A percentile compares a stretch with the other conserved stretches of the same genome.
Conservation (phyloP, 2,113 vertebrate genomes). For the Sarotherodon lohbergeri region DNA sequence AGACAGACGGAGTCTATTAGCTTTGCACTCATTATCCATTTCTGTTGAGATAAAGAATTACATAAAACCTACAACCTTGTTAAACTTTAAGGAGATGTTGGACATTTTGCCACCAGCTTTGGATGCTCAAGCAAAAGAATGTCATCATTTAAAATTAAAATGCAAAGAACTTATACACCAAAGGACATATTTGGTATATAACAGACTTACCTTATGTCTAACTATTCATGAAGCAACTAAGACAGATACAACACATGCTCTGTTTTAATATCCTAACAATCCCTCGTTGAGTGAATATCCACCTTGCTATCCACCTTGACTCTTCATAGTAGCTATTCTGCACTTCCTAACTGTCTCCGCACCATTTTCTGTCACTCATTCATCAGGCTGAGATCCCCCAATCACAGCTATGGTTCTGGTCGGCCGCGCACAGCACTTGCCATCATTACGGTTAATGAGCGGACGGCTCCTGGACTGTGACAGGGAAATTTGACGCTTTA, state of each 20-base stretch:
- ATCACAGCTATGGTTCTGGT: conserved; percentile 41
- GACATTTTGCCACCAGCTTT: conserved; percentile 1
- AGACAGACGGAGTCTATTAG: conserved; percentile 8
- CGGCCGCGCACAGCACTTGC: conserved; percentile 5
- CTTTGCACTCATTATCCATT: conserved; percentile 12
- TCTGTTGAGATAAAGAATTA: conserved; percentile 27
- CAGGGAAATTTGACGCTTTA: conserved; percentile 46
- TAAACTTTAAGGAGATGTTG: conserved; percentile 1
- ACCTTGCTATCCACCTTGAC: conserved; percentile 24
- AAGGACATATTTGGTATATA: not conserved
- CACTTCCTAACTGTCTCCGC: conserved; percentile 10
- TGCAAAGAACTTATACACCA: not conserved
- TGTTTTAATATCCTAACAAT: not conserved
- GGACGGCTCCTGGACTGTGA: conserved; percentile 44
- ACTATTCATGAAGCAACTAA: not conserved
- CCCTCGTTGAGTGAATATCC: conserved; percentile 14
- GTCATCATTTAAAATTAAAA: not conserved
- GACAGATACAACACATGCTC: not conserved
- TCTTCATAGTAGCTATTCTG: not conserved
- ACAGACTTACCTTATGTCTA: not conserved
- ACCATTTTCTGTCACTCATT: conserved; percentile 36
- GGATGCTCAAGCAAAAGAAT: not conserved
- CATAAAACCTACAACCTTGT: conserved; percentile 24
- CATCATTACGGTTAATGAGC: conserved; percentile 63
- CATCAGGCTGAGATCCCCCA: conserved; percentile 24